phyloP scores from a whole-genome alignment of 1,140 invertebrate genomes.

The Camponotus pennsylvanicus region DNA sequence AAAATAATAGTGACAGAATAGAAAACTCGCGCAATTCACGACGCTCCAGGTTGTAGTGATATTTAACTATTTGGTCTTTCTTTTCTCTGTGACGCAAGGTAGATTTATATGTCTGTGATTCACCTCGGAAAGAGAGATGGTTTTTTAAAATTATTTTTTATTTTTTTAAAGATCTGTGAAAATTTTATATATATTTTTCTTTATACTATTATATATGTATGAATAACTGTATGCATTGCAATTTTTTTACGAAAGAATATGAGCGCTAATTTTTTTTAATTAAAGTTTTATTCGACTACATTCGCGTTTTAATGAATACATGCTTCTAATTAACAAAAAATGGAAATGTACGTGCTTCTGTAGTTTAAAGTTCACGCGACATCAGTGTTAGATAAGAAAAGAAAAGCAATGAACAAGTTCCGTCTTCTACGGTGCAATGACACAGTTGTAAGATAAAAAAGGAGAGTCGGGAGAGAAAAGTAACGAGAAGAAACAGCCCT shows the following conservation, averaged over 20 bases:
- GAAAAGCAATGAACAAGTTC: background rate
- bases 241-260: background rate
- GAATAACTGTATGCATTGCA: background rate
- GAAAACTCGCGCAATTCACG: constrained; percentile 6
- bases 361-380: background rate
- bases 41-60: background rate
- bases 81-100: background rate
- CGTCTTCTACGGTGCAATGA: background rate
- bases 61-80: constrained; percentile 1
- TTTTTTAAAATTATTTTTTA: constrained; percentile 2
- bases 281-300: background rate
- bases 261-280: background rate
- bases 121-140: background rate
- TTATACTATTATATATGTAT: background rate
- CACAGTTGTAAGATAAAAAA: constrained; percentile 8
- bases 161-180: background rate
- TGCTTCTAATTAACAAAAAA: background rate
- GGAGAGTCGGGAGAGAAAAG: constrained; percentile 10
- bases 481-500: constrained; percentile 60
- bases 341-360: background rate
- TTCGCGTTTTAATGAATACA: background rate
- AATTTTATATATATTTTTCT: background rate
- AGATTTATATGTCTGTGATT: background rate
- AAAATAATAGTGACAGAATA: background rate
- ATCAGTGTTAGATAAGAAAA: background rate